A percentile compares a stretch with the other conserved stretches of the same genome.
Evolutionary conservation across 2,888 invertebrate species (phyloP).

Genomic region (Toxonevra muliebris): DNA sequence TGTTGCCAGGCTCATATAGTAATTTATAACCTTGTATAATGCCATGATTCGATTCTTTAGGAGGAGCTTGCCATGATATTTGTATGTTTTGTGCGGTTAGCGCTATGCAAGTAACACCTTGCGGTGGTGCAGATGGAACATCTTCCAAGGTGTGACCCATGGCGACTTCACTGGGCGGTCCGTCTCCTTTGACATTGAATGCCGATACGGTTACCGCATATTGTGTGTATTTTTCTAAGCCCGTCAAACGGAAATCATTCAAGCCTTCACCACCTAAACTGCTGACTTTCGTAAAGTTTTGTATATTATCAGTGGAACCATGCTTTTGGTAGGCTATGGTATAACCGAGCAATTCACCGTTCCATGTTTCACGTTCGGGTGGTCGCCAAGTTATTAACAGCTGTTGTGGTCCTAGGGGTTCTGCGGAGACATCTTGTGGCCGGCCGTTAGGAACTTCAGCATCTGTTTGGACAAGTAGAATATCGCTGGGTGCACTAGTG

Average conservation of each 20-base stretch:
- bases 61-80: constrained; percentile 76
- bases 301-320: constrained; percentile 61
- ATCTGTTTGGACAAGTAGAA: constrained; percentile 68
- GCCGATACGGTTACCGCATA: constrained; percentile 83
- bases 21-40: constrained; percentile 81
- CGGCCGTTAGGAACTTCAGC: constrained; percentile 76
- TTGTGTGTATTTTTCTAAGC: constrained; percentile 79
- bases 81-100: constrained; percentile 77
- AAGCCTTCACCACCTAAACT: constrained; percentile 67
- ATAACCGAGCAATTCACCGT: constrained; percentile 80
- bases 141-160: constrained; percentile 62
- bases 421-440: constrained; percentile 73
- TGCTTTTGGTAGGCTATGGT: constrained; percentile 69
- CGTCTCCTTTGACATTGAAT: constrained; percentile 82
- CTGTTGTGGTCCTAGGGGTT: constrained; percentile 75
- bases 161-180: constrained; percentile 77
- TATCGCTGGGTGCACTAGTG: constrained; percentile 70
- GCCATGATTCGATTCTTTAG: constrained; percentile 72
- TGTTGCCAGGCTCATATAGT: constrained; percentile 69
- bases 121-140: constrained; percentile 77
- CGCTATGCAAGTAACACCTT: constrained; percentile 73
- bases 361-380: constrained; percentile 77
- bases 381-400: constrained; percentile 80
- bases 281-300: constrained; percentile 61
- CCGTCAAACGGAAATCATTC: constrained; percentile 71